A percentile compares a stretch with the other conserved stretches of the same genome.
Conservation (phyloP, 2,113 vertebrate species). For the Cathartes aura region DNA sequence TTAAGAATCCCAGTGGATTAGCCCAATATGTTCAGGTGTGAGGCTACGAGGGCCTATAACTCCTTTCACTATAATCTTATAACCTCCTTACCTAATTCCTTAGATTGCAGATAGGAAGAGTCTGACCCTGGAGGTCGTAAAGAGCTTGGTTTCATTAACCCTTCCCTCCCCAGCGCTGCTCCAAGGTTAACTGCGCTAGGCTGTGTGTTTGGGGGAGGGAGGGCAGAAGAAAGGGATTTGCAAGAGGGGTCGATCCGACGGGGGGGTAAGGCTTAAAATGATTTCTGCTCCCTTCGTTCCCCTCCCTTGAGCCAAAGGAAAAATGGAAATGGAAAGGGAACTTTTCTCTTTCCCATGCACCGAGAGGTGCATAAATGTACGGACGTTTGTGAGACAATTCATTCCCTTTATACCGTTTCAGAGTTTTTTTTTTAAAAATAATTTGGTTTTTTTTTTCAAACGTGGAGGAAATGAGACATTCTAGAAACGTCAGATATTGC, state of each 20-base stretch:
- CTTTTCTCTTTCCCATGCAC: not conserved
- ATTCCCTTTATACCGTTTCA: not conserved
- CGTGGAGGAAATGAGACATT: not conserved
- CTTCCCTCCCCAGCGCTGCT: constrained; percentile 78
- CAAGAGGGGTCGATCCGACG: not conserved
- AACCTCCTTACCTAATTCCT: constrained; percentile 80
- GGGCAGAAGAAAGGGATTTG: constrained; percentile 23
- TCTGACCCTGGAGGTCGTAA: constrained; percentile 82
- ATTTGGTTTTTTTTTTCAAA: not conserved
- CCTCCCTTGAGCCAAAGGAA: not conserved
- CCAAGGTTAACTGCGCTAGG: constrained; percentile 86
- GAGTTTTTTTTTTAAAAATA: not conserved
- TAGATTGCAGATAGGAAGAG: constrained; percentile 73
- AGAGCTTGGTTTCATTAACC: constrained; percentile 89
- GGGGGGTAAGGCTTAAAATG: not conserved
- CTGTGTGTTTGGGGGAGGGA: constrained; percentile 32
- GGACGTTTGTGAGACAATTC: not conserved
- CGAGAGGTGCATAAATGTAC: not conserved
- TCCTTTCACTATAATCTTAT: constrained; percentile 80
- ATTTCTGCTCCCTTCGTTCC: not conserved
- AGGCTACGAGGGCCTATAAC: constrained; percentile 56
- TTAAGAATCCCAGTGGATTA: constrained; percentile 64
- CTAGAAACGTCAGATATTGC: not conserved
- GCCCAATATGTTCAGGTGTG: constrained; percentile 69
- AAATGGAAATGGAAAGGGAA: constrained; percentile 21